Evolutionary conservation across 2,113 vertebrate species (phyloP).

Genomic region (Cyprinodon brontotheroides): DNA sequence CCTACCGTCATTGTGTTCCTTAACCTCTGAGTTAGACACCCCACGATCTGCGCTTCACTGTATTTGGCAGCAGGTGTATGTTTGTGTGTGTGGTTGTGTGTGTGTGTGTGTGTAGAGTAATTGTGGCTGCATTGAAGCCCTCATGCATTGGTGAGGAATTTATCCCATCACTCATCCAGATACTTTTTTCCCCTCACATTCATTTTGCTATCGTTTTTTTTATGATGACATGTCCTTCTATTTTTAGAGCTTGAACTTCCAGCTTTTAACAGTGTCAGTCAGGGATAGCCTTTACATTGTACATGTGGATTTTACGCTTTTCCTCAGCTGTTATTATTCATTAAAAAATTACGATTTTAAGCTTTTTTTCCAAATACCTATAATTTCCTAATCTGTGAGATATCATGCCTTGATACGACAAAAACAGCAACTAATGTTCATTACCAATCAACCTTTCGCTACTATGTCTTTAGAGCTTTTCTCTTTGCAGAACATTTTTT

Average conservation of each 20-base stretch:
- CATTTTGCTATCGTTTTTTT: conserved; percentile 33
- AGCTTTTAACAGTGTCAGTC: conserved; percentile 22
- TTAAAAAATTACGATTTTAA: too few species aligned
- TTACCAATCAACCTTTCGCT: too few species aligned
- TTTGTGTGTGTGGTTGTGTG: conserved; percentile 31
- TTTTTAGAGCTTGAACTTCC: conserved; percentile 44
- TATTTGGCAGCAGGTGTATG: conserved; percentile 39
- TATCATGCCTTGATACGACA: not conserved
- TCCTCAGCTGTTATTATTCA: conserved; percentile 24
- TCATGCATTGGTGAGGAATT: conserved; percentile 45
- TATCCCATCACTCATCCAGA: conserved; percentile 53
- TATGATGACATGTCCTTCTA: conserved; percentile 26
- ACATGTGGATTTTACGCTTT: not conserved
- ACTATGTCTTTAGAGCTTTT: too few species aligned
- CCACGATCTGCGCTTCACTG: conserved; percentile 30
- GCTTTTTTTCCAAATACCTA: not conserved
- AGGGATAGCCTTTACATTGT: not conserved
- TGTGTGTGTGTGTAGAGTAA: conserved; percentile 38
- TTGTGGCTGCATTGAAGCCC: conserved; percentile 44
- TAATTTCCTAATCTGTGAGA: not conserved
- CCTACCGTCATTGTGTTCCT: conserved; percentile 71
- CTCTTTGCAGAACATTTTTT: too few species aligned
- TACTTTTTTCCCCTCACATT: not conserved
- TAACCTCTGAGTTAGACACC: conserved; percentile 64
- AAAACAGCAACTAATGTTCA: too few species aligned